A percentile compares a stretch with the other conserved stretches of the same genome.
These are phyloP conservation scores for Echinarachnius parma DNA, from an alignment of 53 echinoderm and acorn worm species.

Conservation along the genomic window DNA sequence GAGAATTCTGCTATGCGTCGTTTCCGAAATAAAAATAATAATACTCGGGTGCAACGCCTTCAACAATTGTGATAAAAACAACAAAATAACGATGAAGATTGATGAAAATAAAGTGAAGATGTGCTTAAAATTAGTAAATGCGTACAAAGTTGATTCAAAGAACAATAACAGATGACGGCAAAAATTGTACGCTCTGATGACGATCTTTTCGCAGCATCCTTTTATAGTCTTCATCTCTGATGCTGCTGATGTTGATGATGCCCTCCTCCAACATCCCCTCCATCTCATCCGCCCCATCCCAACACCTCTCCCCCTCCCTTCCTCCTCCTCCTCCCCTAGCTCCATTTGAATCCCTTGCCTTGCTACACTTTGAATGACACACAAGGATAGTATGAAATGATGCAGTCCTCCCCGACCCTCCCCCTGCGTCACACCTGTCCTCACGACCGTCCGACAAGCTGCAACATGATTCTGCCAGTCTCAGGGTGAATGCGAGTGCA, in stretches of 20 bases:
- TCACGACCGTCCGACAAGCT: conserved; percentile 13
- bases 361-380: not conserved
- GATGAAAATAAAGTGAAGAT: not conserved
- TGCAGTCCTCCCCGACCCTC: conserved; percentile 11
- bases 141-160: not conserved
- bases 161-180: not conserved
- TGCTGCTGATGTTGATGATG: conserved; percentile 4
- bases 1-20: too few species aligned
- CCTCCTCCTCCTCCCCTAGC: not conserved
- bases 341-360: not conserved
- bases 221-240: conserved; percentile 23
- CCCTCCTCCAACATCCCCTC: not conserved
- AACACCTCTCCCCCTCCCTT: not conserved
- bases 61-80: too few species aligned
- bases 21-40: too few species aligned
- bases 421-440: conserved; percentile 22
- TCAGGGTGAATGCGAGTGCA: conserved; percentile 29
- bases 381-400: not conserved
- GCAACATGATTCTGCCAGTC: conserved; percentile 5
- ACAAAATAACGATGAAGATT: too few species aligned
- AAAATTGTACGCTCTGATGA: not conserved
- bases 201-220: not conserved
- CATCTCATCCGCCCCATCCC: not conserved
- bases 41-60: too few species aligned
- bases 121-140: not conserved